Conservation (phyloP, 2,888 invertebrate genomes). For the Gastracanthus pulcherrimus region DNA sequence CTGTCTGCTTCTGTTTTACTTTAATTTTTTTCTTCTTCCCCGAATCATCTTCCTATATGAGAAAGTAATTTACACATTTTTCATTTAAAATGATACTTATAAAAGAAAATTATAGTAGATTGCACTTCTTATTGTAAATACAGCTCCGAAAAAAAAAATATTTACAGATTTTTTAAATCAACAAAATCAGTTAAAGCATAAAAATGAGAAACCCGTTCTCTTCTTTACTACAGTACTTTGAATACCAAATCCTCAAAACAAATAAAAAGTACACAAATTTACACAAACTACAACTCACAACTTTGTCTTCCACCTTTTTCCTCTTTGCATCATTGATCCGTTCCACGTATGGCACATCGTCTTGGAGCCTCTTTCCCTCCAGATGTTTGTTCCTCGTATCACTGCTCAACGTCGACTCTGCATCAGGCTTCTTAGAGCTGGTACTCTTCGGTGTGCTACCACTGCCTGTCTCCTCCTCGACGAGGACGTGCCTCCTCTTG, state of each 20-base stretch:
- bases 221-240: too few species aligned
- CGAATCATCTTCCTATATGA: not conserved
- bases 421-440: not conserved
- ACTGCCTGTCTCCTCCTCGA: not conserved
- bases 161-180: too few species aligned
- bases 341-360: not conserved
- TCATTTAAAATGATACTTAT: too few species aligned
- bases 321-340: too few species aligned
- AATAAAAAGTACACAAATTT: not conserved
- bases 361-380: not conserved
- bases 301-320: not conserved
- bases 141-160: too few species aligned
- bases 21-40: conserved; percentile 55
- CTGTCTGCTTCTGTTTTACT: conserved; percentile 62
- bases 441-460: not conserved
- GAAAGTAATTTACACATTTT: too few species aligned
- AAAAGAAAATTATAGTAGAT: too few species aligned
- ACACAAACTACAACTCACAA: not conserved
- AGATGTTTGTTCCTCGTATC: not conserved
- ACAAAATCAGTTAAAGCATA: too few species aligned
- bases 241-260: not conserved
- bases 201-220: too few species aligned
- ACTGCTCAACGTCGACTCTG: not conserved
- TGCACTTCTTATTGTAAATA: too few species aligned
- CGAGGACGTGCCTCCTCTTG: not conserved